Conservation (phyloP, 2,888 invertebrate species). For the Oligia strigilis region DNA sequence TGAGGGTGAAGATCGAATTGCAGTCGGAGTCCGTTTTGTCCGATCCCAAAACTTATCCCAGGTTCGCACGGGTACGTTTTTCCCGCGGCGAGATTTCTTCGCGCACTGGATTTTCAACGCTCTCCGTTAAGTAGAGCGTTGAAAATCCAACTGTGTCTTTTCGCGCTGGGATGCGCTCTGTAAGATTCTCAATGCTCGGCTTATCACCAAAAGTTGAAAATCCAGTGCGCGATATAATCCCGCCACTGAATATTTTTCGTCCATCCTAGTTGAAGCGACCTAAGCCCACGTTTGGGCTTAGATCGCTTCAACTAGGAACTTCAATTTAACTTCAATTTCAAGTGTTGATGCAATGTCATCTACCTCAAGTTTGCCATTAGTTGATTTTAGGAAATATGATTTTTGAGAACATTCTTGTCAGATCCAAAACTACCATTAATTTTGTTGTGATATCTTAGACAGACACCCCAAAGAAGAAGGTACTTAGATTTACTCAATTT, state of each 20-base stretch:
- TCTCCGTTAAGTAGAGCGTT: neutral
- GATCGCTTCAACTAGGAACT: too few relatives aligned
- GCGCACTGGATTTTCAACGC: neutral
- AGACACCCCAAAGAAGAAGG: neutral
- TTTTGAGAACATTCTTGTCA: neutral
- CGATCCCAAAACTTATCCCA: neutral
- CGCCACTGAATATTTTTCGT: neutral
- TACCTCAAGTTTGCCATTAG: neutral
- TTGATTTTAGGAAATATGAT: neutral
- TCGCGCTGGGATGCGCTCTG: neutral
- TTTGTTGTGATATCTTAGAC: neutral
- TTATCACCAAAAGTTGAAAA: too few relatives aligned
- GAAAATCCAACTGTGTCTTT: neutral
- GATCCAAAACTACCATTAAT: neutral
- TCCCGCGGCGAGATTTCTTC: neutral
- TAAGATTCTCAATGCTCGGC: too few relatives aligned
- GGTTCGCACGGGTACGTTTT: neutral
- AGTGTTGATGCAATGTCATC: neutral
- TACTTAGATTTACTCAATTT: too few relatives aligned
- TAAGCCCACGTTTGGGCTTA: too few relatives aligned
- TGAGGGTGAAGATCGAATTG: neutral
- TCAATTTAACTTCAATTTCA: neutral
- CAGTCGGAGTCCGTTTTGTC: too few relatives aligned
- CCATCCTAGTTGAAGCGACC: too few relatives aligned
- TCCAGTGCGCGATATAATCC: too few relatives aligned